Base-by-base conservation (phyloP, 2,797 vertebrate genomes). In the Stomatorhinus walkeri region DNA sequence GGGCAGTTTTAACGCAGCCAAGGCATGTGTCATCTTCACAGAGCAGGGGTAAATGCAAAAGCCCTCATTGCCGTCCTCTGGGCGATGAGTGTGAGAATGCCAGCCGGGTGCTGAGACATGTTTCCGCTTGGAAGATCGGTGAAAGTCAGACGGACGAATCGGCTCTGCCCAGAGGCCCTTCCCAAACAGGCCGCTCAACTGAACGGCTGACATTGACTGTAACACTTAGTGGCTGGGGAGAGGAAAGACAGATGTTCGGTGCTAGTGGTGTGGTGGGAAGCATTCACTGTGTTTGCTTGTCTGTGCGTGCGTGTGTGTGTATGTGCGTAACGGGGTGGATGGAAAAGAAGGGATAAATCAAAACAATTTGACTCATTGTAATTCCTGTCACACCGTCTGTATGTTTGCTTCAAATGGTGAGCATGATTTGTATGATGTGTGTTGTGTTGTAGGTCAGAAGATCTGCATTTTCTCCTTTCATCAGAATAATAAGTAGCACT, bases 211-310 rank as follows among this genome's bases (percentile, higher is more conserved):
- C 93, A 91, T 94, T 95, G 96, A 94, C 94, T 96, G 90, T 96
- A 95, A 96, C 92, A 16, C 61, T 93, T 91, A 88, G 92, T 95
- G 96, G 96, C 96, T 97, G 95, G 89, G 93, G 91, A 94, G 95
- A 90, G 91, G 93, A 92, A 49, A 93, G 97, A 97, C 97, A 97
- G 97, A 97, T 97, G 97, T 95, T 97, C 92, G 92, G 93, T 97
- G 96, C 96, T 96, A 97, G 92, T 92, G 95, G 96, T 96, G 90
- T 91, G 91, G 90, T 88, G 91, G 92, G 91, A 92, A 91, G 89
- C 91, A 93, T 91, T 46, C 10, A 2, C 54, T 90, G 83, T 81
- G 86, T 79, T 19, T 89, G 90, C 76, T 83, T 84, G 72, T 68
- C 24, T 91, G 84, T 89, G 22, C 84, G 88, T 87, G 89, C 85